Percentiles rank a stretch among this genome's conserved stretches.
Evolutionary conservation across 1,140 invertebrate species (phyloP).

Genomic region (Bombus fervidus): DNA sequence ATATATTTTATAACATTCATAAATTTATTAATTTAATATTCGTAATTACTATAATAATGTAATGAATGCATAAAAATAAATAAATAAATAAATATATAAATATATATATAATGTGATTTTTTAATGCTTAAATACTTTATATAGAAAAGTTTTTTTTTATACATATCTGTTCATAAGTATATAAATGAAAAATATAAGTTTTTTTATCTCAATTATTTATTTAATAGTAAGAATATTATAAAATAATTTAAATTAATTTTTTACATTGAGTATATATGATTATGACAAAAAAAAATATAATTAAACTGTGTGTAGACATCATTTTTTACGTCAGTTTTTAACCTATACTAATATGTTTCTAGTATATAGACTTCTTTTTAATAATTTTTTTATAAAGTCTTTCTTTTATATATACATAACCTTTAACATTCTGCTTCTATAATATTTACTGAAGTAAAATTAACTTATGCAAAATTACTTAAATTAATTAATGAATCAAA

Average conservation of each 20-base stretch:
- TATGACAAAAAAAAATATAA: background rate
- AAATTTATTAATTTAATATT: conserved; percentile 5
- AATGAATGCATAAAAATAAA: background rate
- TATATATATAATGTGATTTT: background rate
- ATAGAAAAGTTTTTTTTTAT: background rate
- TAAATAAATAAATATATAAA: background rate
- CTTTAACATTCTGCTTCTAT: background rate
- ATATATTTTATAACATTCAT: conserved; percentile 2
- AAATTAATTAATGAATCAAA: background rate
- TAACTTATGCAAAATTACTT: background rate
- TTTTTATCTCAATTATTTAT: background rate
- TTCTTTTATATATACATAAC: conserved; percentile 17
- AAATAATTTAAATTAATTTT: background rate
- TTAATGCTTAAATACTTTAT: background rate
- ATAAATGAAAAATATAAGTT: background rate
- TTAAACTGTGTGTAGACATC: background rate
- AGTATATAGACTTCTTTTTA: no score
- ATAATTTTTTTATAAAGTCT: background rate
- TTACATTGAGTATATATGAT: background rate
- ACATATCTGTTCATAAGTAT: background rate
- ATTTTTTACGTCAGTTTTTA: conserved; percentile 19
- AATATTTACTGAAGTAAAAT: background rate
- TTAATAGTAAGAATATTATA: no score
- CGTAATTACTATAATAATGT: background rate
- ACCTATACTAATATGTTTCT: background rate